These are phyloP conservation scores for Rostratula benghalensis DNA, from an alignment of 2,113 vertebrate genomes.

Conservation along the genomic window DNA sequence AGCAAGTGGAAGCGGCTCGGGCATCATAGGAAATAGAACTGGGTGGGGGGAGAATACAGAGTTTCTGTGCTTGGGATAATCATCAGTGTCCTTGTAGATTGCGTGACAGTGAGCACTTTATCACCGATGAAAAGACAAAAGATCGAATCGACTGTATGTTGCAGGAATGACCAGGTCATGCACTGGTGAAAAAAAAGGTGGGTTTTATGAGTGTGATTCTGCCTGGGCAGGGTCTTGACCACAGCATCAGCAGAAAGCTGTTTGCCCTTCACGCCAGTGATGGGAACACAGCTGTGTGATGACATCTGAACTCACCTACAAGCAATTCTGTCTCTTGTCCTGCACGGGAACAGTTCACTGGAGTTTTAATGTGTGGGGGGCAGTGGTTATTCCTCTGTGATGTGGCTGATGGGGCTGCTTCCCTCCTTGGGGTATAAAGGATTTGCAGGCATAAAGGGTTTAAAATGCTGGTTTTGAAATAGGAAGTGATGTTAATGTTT, in stretches of 20 bases:
- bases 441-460: background rate
- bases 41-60: background rate
- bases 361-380: background rate
- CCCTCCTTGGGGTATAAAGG: background rate
- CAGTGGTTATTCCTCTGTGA: background rate
- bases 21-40: background rate
- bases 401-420: background rate
- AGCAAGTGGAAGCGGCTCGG: background rate
- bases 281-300: rapidly evolving
- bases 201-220: background rate
- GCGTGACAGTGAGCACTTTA: background rate
- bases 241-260: background rate
- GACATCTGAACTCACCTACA: background rate
- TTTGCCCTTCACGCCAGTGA: background rate
- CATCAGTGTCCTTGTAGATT: background rate
- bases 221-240: background rate
- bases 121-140: background rate
- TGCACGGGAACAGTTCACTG: background rate
- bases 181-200: background rate
- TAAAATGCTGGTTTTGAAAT: background rate
- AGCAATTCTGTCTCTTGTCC: background rate
- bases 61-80: background rate
- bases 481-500: background rate
- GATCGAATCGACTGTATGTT: background rate
- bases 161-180: background rate